Evolutionary conservation across 2,797 vertebrate genomes (phyloP).

Genomic region (Meriones psammophilus): DNA sequence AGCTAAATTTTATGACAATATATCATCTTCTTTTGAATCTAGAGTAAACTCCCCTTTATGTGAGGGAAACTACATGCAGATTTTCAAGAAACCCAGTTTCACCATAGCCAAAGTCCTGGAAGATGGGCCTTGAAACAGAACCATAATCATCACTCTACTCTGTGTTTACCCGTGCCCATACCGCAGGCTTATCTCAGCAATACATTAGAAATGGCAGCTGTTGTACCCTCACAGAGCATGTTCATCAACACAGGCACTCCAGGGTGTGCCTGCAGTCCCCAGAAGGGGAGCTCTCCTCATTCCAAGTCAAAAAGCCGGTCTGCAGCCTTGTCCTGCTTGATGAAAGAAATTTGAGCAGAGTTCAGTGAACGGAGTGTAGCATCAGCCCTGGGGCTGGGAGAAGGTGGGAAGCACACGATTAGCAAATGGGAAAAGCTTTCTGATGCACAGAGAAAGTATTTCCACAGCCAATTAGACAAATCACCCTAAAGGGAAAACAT

Average conservation of each 20-base stretch:
- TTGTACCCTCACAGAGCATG: background rate
- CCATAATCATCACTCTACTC: background rate
- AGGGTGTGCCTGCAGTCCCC: background rate
- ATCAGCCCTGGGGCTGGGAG: background rate
- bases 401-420: constrained; percentile 24
- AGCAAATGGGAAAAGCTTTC: constrained; percentile 71
- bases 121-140: background rate
- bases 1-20: constrained; percentile 28
- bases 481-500: constrained; percentile 81
- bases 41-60: background rate
- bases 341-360: constrained; percentile 17
- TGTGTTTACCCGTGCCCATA: background rate
- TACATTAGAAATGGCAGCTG: background rate
- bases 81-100: background rate
- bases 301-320: constrained; percentile 13
- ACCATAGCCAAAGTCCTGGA: background rate
- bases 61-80: background rate
- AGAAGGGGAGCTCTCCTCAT: background rate
- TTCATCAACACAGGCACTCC: background rate
- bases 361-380: background rate
- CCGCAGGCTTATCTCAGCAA: background rate
- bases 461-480: constrained; percentile 81
- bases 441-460: constrained; percentile 73
- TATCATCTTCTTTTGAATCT: background rate
- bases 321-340: background rate